A percentile compares a stretch with the other conserved stretches of the same genome.
phyloP scores from a whole-genome alignment of 2,113 vertebrate genomes.

The Lagopus leucura region DNA sequence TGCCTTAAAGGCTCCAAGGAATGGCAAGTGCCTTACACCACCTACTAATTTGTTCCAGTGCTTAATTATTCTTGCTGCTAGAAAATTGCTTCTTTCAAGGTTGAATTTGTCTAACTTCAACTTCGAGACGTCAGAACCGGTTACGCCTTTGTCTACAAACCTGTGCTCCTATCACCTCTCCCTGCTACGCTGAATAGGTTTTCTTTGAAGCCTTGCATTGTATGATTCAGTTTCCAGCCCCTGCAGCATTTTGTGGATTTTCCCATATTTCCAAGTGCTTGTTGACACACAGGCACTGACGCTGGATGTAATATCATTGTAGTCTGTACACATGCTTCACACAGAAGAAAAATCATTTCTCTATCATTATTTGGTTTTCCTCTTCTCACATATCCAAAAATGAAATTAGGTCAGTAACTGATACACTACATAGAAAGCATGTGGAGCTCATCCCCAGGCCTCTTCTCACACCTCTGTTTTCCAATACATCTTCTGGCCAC shows the following conservation, averaged over 20 bases:
- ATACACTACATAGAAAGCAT: not conserved
- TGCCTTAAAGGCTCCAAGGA: conserved; percentile 22
- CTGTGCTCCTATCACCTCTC: not conserved
- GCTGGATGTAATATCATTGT: not conserved
- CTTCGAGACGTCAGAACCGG: not conserved
- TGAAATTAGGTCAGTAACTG: not conserved
- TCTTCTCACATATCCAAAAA: not conserved
- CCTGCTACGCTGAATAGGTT: conserved; percentile 16
- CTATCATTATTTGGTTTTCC: not conserved
- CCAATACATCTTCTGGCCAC: not conserved
- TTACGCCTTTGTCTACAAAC: conserved; percentile 23
- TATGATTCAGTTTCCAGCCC: not conserved
- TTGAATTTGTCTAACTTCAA: conserved; percentile 35
- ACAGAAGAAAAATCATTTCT: not conserved
- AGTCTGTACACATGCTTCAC: not conserved
- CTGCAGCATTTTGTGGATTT: not conserved
- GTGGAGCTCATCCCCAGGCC: not conserved
- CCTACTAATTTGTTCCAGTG: conserved; percentile 42
- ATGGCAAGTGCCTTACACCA: not conserved
- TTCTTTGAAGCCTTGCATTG: not conserved
- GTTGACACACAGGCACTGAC: not conserved
- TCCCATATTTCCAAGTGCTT: not conserved
- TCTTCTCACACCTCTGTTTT: conserved; percentile 9
- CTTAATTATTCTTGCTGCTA: conserved; percentile 60
- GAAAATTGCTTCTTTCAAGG: conserved; percentile 52